Percentiles rank a stretch among this genome's conserved stretches.
phyloP scores from a whole-genome alignment of 92 coral and sea anemone genomes.

The Paragorgia papillata region DNA sequence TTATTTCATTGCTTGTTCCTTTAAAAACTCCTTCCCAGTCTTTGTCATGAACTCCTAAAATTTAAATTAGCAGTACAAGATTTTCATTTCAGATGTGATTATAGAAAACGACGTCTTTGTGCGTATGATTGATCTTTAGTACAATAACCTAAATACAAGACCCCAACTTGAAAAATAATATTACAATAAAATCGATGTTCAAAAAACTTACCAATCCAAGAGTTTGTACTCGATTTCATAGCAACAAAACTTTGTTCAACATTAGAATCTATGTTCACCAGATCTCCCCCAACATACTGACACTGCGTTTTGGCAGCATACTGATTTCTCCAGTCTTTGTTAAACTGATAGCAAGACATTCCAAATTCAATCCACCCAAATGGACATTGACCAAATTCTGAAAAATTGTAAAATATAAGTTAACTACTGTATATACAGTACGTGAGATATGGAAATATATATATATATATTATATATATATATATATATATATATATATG shows the following conservation, averaged over 20 bases:
- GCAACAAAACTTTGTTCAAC: slow-evolving; percentile 89
- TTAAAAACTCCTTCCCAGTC: slow-evolving; percentile 57
- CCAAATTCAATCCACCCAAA: slow-evolving; percentile 89
- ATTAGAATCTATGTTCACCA: slow-evolving; percentile 79
- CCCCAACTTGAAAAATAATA: too few species aligned
- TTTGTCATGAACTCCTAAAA: slow-evolving; percentile 76
- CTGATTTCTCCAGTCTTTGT: slow-evolving; percentile 58
- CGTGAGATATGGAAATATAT: too few species aligned
- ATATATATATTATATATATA: too few species aligned
- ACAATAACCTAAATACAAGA: too few species aligned
- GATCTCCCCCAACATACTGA: slow-evolving; percentile 71
- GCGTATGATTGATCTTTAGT: too few species aligned
- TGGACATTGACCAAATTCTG: slow-evolving; percentile 85
- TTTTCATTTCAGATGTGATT: neutral
- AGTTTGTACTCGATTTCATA: slow-evolving; percentile 27
- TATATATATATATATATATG: too few species aligned
- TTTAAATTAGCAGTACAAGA: neutral
- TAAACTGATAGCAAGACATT: slow-evolving; percentile 89
- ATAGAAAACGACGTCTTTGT: too few species aligned
- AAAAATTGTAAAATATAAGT: neutral
- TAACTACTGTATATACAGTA: too few species aligned
- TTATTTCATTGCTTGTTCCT: slow-evolving; percentile 75
- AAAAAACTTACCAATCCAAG: slow-evolving; percentile 94
- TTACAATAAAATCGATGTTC: too few species aligned
- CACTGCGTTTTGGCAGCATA: slow-evolving; percentile 64